These are phyloP conservation scores for Falco cherrug DNA, from an alignment of 2,797 vertebrate species.

Conservation along the genomic window DNA sequence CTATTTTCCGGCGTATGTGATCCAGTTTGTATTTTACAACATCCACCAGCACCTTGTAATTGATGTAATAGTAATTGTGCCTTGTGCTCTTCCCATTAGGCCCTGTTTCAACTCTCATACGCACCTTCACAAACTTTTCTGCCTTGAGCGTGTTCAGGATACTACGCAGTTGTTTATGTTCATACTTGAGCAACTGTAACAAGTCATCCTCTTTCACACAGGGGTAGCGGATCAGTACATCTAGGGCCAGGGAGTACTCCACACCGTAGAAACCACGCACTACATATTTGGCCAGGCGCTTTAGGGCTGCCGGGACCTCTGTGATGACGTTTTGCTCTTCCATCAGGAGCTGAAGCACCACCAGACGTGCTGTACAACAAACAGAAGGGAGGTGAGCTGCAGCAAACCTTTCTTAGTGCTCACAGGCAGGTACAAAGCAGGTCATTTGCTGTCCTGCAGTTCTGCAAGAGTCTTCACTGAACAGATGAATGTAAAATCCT, in stretches of 20 bases:
- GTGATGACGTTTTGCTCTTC: background rate
- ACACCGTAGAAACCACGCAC: slow-evolving; percentile 66
- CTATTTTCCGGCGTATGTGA: slow-evolving; percentile 66
- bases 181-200: slow-evolving; percentile 66
- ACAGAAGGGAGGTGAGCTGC: background rate
- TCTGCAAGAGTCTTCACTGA: background rate
- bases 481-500: background rate
- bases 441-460: background rate
- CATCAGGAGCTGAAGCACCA: background rate
- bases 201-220: slow-evolving; percentile 74
- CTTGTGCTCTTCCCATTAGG: slow-evolving; percentile 57
- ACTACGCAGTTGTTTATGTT: slow-evolving; percentile 52
- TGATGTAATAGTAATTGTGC: slow-evolving; percentile 75
- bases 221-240: slow-evolving; percentile 56
- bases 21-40: slow-evolving; percentile 75
- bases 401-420: background rate
- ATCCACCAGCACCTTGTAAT: slow-evolving; percentile 74
- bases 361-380: background rate
- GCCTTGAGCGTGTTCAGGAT: slow-evolving; percentile 64
- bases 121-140: slow-evolving; percentile 70
- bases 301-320: slow-evolving; percentile 56
- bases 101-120: slow-evolving; percentile 38
- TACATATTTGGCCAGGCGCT: slow-evolving; percentile 67
- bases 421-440: background rate
- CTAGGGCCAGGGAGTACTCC: slow-evolving; percentile 60